phyloP scores from a whole-genome alignment of 2,797 vertebrate genomes.

The Trachurus trachurus region DNA sequence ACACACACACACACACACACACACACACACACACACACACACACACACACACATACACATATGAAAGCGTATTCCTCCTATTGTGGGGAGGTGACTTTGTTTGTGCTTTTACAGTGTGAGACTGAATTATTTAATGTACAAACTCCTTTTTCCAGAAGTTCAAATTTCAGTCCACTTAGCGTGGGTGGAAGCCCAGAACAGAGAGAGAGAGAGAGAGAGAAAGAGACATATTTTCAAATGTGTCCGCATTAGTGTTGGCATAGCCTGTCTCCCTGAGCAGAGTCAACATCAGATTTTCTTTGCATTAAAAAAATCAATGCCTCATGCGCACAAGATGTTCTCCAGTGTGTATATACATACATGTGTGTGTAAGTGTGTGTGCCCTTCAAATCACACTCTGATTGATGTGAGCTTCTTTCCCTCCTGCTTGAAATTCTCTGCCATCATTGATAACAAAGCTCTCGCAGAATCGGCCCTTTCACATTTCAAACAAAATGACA shows the following conservation, averaged over 20 bases:
- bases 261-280: constrained; percentile 15
- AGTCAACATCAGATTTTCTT: constrained; percentile 46
- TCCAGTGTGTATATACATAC: not conserved
- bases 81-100: not conserved
- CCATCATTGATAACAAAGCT: constrained; percentile 65
- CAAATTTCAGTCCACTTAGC: constrained; percentile 13
- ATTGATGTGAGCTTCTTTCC: constrained; percentile 52
- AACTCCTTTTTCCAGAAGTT: constrained; percentile 3
- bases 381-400: constrained; percentile 54
- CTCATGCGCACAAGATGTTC: constrained; percentile 22
- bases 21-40: no score
- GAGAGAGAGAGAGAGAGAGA: no score
- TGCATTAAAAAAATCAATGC: constrained; percentile 59
- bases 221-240: constrained; percentile 2
- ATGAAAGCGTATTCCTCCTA: not conserved
- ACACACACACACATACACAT: no score
- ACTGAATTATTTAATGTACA: not conserved
- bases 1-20: no score
- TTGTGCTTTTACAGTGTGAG: not conserved
- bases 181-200: not conserved
- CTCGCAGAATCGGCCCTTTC: constrained; percentile 54
- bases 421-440: constrained; percentile 53
- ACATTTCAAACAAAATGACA: constrained; percentile 75
- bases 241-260: constrained; percentile 3
- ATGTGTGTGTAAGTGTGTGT: constrained; percentile 32